These are phyloP conservation scores for Nomada flava DNA, from an alignment of 2,888 invertebrate genomes.

Conservation along the genomic window DNA sequence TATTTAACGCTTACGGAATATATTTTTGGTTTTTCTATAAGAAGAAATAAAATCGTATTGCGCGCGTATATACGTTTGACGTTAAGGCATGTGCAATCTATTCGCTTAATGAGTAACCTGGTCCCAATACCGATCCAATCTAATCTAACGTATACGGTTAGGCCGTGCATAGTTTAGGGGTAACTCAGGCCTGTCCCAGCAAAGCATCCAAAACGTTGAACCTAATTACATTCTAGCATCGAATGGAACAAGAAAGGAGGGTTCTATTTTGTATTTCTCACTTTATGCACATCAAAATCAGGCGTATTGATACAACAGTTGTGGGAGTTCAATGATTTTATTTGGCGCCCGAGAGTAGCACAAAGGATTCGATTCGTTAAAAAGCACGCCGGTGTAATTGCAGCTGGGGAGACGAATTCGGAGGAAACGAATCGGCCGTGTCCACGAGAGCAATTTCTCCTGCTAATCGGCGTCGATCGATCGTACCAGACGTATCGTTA, in stretches of 20 bases:
- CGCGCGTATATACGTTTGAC: too few relatives aligned
- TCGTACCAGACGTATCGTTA: slow-evolving; percentile 28
- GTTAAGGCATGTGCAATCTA: slow-evolving; percentile 10
- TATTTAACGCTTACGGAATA: too few relatives aligned
- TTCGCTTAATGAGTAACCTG: slow-evolving; percentile 21
- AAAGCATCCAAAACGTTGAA: background rate
- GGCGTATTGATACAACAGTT: background rate
- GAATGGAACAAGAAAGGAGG: too few relatives aligned
- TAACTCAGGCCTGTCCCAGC: background rate
- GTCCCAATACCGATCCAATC: slow-evolving; percentile 19
- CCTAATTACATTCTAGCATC: background rate
- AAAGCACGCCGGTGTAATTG: slow-evolving; percentile 41
- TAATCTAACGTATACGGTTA: slow-evolving; percentile 10
- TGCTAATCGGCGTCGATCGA: slow-evolving; percentile 59
- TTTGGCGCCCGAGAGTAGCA: background rate
- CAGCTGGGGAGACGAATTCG: background rate
- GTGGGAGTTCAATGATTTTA: slow-evolving; percentile 17
- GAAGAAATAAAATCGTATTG: too few relatives aligned
- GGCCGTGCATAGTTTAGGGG: slow-evolving; percentile 6
- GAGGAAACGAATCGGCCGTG: slow-evolving; percentile 34
- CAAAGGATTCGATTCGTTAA: slow-evolving; percentile 37
- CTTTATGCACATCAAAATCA: background rate
- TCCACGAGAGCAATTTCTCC: slow-evolving; percentile 53
- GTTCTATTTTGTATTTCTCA: background rate
- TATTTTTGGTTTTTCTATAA: too few relatives aligned